These are phyloP conservation scores for Scaptomyza graminum DNA, from an alignment of 1,140 invertebrate species.

Conservation along the genomic window DNA sequence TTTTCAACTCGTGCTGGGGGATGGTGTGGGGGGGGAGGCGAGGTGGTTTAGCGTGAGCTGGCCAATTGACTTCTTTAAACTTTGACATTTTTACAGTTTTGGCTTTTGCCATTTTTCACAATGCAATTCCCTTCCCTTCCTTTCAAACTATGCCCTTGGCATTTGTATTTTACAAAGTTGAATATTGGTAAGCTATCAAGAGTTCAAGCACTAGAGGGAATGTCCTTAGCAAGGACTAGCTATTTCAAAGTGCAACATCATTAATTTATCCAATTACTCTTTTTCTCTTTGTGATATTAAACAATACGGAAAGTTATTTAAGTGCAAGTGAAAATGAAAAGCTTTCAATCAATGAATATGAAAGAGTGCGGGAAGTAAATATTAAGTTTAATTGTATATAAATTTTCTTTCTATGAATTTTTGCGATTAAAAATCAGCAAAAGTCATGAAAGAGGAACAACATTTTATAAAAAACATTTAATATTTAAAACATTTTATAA, in stretches of 20 bases:
- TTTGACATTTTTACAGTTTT: constrained; percentile 64
- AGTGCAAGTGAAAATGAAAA: too few species aligned
- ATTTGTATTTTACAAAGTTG: constrained; percentile 44
- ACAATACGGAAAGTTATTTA: neutral
- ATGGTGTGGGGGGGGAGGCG: neutral
- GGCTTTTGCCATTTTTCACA: constrained; percentile 41
- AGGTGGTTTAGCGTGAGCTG: neutral
- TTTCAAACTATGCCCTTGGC: constrained; percentile 53
- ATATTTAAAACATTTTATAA: too few species aligned
- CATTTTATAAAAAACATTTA: too few species aligned
- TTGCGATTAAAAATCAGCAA: too few species aligned
- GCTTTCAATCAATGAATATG: neutral
- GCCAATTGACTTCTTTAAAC: constrained; percentile 59
- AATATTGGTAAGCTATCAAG: neutral
- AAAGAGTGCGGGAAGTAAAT: neutral
- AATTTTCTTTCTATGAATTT: too few species aligned
- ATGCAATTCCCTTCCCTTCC: neutral
- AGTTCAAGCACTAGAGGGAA: neutral
- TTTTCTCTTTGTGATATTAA: too few species aligned
- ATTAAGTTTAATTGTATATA: too few species aligned
- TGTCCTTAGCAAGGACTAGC: neutral
- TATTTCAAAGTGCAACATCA: neutral
- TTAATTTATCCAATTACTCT: neutral
- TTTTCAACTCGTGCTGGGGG: neutral
- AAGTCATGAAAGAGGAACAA: too few species aligned